phyloP scores from a whole-genome alignment of 2,888 invertebrate species.

The Drosophila phalerata region DNA sequence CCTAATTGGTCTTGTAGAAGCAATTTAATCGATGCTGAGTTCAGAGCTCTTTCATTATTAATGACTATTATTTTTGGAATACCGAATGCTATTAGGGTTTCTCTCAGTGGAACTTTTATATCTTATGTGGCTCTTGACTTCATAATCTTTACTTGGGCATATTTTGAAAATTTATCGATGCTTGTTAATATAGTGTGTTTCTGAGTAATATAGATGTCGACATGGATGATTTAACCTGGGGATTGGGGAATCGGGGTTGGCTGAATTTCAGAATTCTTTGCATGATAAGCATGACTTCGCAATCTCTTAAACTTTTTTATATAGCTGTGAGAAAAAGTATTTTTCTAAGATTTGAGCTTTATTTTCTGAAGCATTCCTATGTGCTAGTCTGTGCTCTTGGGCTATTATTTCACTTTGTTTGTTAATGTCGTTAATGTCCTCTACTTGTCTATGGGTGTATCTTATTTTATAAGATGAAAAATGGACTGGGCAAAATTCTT shows the following conservation, averaged over 20 bases:
- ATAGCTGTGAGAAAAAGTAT: background rate
- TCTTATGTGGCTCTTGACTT: background rate
- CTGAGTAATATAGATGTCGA: slow-evolving; percentile 1
- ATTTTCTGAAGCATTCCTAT: background rate
- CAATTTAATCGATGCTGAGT: background rate
- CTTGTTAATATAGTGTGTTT: background rate
- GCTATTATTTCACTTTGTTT: background rate
- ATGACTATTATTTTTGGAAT: background rate
- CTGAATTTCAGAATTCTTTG: background rate
- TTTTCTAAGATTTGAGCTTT: background rate
- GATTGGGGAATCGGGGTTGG: background rate
- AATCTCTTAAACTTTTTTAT: slow-evolving; percentile 1
- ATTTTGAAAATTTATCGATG: background rate
- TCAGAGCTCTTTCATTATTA: background rate
- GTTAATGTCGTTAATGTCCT: background rate
- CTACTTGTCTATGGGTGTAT: background rate
- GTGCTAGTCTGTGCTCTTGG: background rate
- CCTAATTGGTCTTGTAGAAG: background rate
- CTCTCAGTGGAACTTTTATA: background rate
- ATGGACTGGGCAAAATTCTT: background rate
- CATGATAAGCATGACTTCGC: slow-evolving; percentile 1
- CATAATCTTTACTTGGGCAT: background rate
- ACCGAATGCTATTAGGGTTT: background rate
- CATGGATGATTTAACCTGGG: slow-evolving; percentile 1
- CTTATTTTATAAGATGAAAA: background rate